phyloP scores from a whole-genome alignment of 2,888 invertebrate species.

The Ormyrus pomaceus region DNA sequence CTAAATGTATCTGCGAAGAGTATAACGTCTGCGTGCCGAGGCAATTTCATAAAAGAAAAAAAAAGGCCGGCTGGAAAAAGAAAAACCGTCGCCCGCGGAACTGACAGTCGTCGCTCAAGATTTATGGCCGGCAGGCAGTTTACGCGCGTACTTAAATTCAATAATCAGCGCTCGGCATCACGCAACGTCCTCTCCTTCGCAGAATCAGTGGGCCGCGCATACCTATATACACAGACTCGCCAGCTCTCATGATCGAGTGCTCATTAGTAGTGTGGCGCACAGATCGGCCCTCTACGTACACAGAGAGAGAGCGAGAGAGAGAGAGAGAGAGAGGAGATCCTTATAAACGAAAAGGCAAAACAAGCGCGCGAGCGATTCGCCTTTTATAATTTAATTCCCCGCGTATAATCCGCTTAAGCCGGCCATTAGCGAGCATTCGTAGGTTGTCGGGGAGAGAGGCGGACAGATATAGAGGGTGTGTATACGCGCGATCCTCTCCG shows the following conservation, averaged over 20 bases:
- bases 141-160: slow-evolving; percentile 52
- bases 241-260: slow-evolving; percentile 50
- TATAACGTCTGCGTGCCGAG: no score
- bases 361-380: slow-evolving; percentile 68
- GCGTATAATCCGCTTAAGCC: slow-evolving; percentile 68
- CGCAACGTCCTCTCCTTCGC: slow-evolving; percentile 44
- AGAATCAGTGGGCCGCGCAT: slow-evolving; percentile 24
- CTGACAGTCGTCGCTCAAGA: slow-evolving; percentile 34
- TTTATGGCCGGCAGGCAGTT: slow-evolving; percentile 41
- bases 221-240: background rate
- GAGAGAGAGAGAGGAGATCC: slow-evolving; percentile 22
- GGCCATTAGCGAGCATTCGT: slow-evolving; percentile 65
- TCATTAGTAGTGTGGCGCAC: slow-evolving; percentile 61
- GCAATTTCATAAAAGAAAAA: slow-evolving; percentile 15
- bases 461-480: no score
- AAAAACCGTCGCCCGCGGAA: slow-evolving; percentile 35
- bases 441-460: background rate
- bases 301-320: background rate
- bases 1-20: no score
- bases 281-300: slow-evolving; percentile 28
- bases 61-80: background rate
- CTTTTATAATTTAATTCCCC: slow-evolving; percentile 67
- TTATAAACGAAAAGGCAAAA: slow-evolving; percentile 58
- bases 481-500: background rate
- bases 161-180: slow-evolving; percentile 50